These are phyloP conservation scores for Mythimna ferrago DNA, from an alignment of 2,888 invertebrate species.

Conservation along the genomic window DNA sequence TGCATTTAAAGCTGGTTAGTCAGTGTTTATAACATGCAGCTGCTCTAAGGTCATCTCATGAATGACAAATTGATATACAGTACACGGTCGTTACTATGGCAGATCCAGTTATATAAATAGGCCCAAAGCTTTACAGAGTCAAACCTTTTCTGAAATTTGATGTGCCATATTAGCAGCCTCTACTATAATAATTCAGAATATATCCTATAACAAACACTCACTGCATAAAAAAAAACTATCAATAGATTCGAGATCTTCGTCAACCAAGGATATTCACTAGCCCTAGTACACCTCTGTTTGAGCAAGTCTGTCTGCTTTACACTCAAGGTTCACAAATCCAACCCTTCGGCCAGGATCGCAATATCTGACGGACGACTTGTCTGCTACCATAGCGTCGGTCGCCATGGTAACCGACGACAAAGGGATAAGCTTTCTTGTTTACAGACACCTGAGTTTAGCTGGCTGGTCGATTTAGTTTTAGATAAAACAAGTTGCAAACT, in stretches of 20 bases:
- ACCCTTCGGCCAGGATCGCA: constrained; percentile 6
- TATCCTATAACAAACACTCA: not conserved
- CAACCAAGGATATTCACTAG: not conserved
- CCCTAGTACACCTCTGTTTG: constrained; percentile 5
- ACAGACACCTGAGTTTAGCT: constrained; percentile 28
- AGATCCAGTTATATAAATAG: not conserved
- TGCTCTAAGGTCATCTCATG: constrained; percentile 26
- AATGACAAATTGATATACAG: not conserved
- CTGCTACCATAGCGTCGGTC: constrained; percentile 36
- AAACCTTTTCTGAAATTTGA: not conserved
- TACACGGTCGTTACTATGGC: not conserved
- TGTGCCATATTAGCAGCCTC: not conserved
- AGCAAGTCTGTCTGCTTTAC: not conserved
- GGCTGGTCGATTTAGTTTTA: constrained; percentile 9
- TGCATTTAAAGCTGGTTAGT: constrained; percentile 14
- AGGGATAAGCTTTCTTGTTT: constrained; percentile 33
- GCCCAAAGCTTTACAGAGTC: not conserved
- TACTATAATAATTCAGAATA: not conserved
- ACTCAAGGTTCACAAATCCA: not conserved
- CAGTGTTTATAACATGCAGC: constrained; percentile 1
- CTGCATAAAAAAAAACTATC: not conserved
- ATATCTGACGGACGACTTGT: constrained; percentile 40
- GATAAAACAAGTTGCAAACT: not conserved
- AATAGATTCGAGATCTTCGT: constrained; percentile 8
- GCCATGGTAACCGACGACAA: constrained; percentile 38